Evolutionary conservation across 2,113 vertebrate species (phyloP), one percentile per base, ranked within the genome.

Genomic region (Planiliza haematocheilus): DNA sequence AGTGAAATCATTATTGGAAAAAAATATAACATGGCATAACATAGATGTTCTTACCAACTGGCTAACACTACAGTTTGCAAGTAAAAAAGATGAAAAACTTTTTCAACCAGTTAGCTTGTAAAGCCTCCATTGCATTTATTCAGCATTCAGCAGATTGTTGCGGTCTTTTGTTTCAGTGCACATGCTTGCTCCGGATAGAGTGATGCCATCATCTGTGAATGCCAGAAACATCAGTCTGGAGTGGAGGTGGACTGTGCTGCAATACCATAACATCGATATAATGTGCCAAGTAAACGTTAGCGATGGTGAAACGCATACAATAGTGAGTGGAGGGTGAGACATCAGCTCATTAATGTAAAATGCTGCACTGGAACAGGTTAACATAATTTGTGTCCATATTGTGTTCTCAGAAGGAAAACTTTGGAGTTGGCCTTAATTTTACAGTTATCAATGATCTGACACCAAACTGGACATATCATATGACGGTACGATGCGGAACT

Each of bases 401-500:
- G 4, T 37, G 9, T 58, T 62, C 4, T 1, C 62, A 90, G 87
- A 81, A 1, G 1, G 12, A 70, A 14, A 0, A 0, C 20, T 4
- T 11, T 36, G 90, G 85, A 59, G 11, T 63, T 2, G 84, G 82
- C 1, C 81, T 90, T 8, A 38, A 10, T 1, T 20, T 1, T 4
- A 2, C 57, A 7, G 41, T 74, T 5, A 1, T 92, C 36, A 56
- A 7, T 4, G 17, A 69, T 38, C 43, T 93, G 66, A 79, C 74
- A 5, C 85, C 92, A 20, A 52, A 82, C 10, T 77, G 68, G 56
- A 0, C 0, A 0, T 91, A 92, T 50, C 8, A 2, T 0, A 76
- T 73, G 18, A 42, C 0, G 2, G 64, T 94, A 10, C 65, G 45
- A 18, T 94, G 93, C 65, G 53, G 71, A 16, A 84, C 87, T 11